Base-by-base conservation (phyloP, 2,113 vertebrate genomes). In the Pseudolaguvia tuberculata region DNA sequence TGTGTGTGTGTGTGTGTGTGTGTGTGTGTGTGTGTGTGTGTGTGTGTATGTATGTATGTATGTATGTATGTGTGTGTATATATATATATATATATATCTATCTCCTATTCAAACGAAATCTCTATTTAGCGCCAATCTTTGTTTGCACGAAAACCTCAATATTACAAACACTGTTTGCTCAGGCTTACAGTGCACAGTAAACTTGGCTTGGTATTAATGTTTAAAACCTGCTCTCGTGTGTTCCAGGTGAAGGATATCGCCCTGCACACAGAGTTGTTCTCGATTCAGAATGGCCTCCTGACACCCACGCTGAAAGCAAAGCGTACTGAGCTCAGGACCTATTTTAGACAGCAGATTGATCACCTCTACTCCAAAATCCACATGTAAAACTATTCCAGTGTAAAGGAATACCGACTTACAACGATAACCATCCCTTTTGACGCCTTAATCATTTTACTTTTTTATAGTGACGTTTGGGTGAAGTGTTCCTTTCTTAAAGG, bases 231-330 rank as follows among this genome's bases (percentile, higher is more conserved):
- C 17, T 10, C 55, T 35, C 27, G 12, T 53, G 15, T 53, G 56
- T 48, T 61, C 68, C 82, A 99, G 96, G 92, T 98, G 81, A 94
- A 93, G 86, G 94, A 93, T 66, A 95, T 99, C 20, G 14, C 59
- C 8, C 70, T 99, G 11, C 88, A 95, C 67, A 8, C 83, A 0
- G 96, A 98, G 87, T 88, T 94, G 92, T 98, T 99, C 87, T 91
- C 94, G 4, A 7, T 97, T 31, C 91, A 97, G 78, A 98, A 96
- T 0, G 96, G 96, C 81, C 90, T 99, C 52, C 88, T 99, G 81
- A 99, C 97, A 0, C 97, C 97, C 18, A 99, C 96, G 0, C 85
- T 99, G 85, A 99, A 99, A 88, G 90, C 96, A 0, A 99, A 97
- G 86, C 91, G 97, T 82, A 79, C 87, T 1, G 94, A 97, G 47